A percentile compares a stretch with the other conserved stretches of the same genome.
These are phyloP conservation scores for Resseliella maxima DNA, from an alignment of 2,888 invertebrate species.

Conservation along the genomic window DNA sequence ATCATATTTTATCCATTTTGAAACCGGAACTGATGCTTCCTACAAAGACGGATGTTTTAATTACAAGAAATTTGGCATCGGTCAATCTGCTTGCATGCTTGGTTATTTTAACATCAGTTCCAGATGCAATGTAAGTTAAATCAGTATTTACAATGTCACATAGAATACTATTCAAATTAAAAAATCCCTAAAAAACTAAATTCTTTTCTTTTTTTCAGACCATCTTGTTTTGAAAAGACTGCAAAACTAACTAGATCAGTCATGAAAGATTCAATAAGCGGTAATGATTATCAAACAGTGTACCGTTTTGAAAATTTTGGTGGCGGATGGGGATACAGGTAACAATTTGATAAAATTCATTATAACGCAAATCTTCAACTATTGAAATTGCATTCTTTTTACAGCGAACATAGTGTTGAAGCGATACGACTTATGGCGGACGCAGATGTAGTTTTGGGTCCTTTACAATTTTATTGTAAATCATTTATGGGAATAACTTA, in stretches of 20 bases:
- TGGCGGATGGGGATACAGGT: too few relatives aligned
- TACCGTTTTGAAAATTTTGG: constrained; percentile 95
- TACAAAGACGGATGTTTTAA: constrained; percentile 74
- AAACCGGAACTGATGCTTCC: constrained; percentile 87
- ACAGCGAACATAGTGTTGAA: constrained; percentile 95
- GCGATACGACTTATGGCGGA: constrained; percentile 95
- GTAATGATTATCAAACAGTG: constrained; percentile 70
- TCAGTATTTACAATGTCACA: background rate
- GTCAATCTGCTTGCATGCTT: constrained; percentile 89
- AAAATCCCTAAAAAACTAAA: background rate
- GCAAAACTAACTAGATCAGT: constrained; percentile 60
- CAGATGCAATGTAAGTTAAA: constrained; percentile 73
- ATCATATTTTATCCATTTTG: constrained; percentile 71
- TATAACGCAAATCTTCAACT: too few relatives aligned
- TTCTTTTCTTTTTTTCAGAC: constrained; percentile 61
- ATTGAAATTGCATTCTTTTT: too few relatives aligned
- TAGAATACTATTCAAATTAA: too few relatives aligned
- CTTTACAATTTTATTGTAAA: too few relatives aligned
- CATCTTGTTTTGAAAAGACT: constrained; percentile 64
- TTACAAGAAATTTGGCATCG: constrained; percentile 89
- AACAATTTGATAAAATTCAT: too few relatives aligned
- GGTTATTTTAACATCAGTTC: constrained; percentile 86
- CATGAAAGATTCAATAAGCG: constrained; percentile 64
- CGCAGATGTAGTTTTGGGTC: constrained; percentile 86
- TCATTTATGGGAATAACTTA: too few relatives aligned